Percentiles rank a stretch among this genome's conserved stretches.
Conservation (phyloP, 2,888 invertebrate species). For the Cheilosia grossa region DNA sequence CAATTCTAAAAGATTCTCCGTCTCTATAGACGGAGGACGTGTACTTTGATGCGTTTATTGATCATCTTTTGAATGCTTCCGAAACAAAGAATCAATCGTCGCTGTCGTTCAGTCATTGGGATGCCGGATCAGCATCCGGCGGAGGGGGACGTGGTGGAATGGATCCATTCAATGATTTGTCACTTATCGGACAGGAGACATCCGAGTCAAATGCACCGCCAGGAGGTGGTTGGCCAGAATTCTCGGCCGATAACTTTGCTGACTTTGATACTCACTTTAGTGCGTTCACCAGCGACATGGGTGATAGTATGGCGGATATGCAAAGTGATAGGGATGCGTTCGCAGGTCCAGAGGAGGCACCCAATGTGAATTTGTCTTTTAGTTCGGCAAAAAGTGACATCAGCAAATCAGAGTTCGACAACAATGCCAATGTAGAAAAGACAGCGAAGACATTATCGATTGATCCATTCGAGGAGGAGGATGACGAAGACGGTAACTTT, state of each 20-base stretch:
- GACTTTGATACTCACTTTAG: conserved; percentile 82
- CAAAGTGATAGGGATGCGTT: conserved; percentile 36
- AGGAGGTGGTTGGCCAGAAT: conserved; percentile 78
- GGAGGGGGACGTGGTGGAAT: conserved; percentile 64
- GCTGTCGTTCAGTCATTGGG: conserved; percentile 78
- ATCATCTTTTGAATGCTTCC: conserved; percentile 59
- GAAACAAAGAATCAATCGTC: conserved; percentile 58
- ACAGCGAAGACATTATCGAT: conserved; percentile 60
- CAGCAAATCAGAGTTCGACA: conserved; percentile 79
- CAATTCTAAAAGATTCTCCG: conserved; percentile 70
- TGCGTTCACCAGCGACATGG: conserved; percentile 79
- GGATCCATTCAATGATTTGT: conserved; percentile 79
- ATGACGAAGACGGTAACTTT: conserved; percentile 68
- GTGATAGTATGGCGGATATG: conserved; percentile 73
- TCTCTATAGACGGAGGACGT: conserved; percentile 73
- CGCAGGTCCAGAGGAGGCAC: conserved; percentile 5
- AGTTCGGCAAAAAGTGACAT: conserved; percentile 30
- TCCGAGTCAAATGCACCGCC: conserved; percentile 68
- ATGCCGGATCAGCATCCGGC: conserved; percentile 68
- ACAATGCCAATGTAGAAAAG: conserved; percentile 81
- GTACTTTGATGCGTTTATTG: conserved; percentile 66
- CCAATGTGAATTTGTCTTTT: conserved; percentile 39
- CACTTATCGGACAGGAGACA: conserved; percentile 55
- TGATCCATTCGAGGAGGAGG: conserved; percentile 53
- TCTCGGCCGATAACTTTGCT: conserved; percentile 81